Evolutionary conservation across 2,888 invertebrate genomes (phyloP), one percentile per base, ranked within the genome.

Genomic region (Lithophane leautieri): DNA sequence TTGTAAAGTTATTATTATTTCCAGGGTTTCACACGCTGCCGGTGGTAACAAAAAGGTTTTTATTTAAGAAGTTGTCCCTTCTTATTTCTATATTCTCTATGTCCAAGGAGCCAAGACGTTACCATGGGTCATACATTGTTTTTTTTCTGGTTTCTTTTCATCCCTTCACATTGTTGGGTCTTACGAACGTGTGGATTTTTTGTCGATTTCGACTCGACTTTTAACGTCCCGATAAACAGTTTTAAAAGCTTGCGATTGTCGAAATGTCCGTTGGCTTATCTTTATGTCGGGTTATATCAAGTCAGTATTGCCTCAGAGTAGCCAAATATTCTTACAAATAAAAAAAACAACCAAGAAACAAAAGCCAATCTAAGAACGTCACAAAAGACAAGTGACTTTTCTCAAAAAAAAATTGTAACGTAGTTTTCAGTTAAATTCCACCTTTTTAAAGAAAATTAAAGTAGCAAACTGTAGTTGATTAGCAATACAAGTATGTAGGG

Each of bases 131-230:
- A 87, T 74, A 86, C 73, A 92, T 93, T 92, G 86, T 89, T 87
- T 91, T 91, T 92, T 93, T 92, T 93, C 93, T 92, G 84, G 87
- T 83, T 88, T 86, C 84, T 86, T 91, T 92, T 91, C 90, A 92
- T 91, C 86, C 86, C 86, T 90, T 87, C 85, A 66, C 69, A 91
- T 93, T 95, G 93, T 95, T 93, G 81, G 85, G 88, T 82, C 80
- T 88, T 89, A 92, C 91, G 88, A 94, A 93, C 89, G 88, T 86
- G 79, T 84, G 78, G 81, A 82, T 88, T 86, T 85, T 91, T 89
- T 89, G n/a, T 67, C 28, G 78, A 70, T 70, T 58, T 34, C 40
- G 85, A 88, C 84, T 76, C 44, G 67, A 83, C 69, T 83, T 86
- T 73, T 56, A 76, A 72, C 67, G 56, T 74, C n/a, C n/a, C 44